A percentile compares a stretch with the other conserved stretches of the same genome.
These are phyloP conservation scores for Eumacrocentrus americanus DNA, from an alignment of 2,888 invertebrate genomes.

Conservation along the genomic window DNA sequence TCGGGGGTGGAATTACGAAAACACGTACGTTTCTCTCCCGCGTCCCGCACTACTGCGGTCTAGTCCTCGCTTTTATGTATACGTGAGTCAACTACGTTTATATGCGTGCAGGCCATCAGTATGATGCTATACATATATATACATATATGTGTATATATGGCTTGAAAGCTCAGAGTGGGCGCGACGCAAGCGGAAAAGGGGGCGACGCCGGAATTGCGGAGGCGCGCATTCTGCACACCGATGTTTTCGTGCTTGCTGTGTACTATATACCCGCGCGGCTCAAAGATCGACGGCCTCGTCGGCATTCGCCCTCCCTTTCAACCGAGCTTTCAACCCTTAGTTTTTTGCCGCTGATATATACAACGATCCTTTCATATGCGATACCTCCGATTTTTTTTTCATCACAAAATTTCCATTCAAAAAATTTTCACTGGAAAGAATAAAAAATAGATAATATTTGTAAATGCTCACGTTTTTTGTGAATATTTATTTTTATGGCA, in stretches of 20 bases:
- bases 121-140: constrained; percentile 12
- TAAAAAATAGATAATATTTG: no score
- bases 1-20: constrained; percentile 24
- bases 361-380: not conserved
- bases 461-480: no score
- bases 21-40: no score
- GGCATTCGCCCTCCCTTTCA: not conserved
- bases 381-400: not conserved
- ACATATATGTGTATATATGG: no score
- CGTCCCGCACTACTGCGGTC: not conserved
- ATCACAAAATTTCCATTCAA: not conserved
- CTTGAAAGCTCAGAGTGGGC: not conserved
- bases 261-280: not conserved
- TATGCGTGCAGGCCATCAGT: constrained; percentile 15
- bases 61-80: not conserved
- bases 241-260: constrained; percentile 6
- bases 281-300: constrained; percentile 21
- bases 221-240: constrained; percentile 21
- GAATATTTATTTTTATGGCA: not conserved
- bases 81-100: not conserved
- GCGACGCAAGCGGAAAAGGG: constrained; percentile 4
- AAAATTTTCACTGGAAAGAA: no score
- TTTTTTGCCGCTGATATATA: not conserved
- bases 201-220: constrained; percentile 22
- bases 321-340: not conserved